phyloP scores from a whole-genome alignment of 1,140 invertebrate genomes.

The Drosophila micromelanica region DNA sequence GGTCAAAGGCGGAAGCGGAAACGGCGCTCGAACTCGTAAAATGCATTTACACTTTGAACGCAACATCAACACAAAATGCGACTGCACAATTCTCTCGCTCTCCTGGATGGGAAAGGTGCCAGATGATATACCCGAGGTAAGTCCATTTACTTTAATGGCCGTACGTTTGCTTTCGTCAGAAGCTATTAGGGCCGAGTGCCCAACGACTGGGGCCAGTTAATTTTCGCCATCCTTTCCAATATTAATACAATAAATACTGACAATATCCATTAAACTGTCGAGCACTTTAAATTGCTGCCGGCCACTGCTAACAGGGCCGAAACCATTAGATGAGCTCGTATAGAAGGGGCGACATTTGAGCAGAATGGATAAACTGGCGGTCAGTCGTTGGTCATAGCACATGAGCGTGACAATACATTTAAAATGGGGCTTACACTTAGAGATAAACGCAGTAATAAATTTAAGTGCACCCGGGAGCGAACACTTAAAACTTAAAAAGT shows the following conservation, averaged over 20 bases:
- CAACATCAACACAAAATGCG: conserved; percentile 95
- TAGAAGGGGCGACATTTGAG: not conserved
- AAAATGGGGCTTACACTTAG: too few relatives aligned
- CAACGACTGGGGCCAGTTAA: not conserved
- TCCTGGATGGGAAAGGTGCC: conserved; percentile 99
- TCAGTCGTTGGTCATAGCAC: too few relatives aligned
- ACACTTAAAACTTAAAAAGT: too few relatives aligned
- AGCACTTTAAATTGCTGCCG: conserved; percentile 61
- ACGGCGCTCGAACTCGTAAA: conserved; percentile 48
- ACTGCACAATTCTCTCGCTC: conserved; percentile 96
- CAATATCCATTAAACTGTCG: conserved; percentile 71
- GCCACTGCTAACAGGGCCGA: not conserved
- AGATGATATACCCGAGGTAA: conserved; percentile 96
- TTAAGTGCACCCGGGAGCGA: too few relatives aligned
- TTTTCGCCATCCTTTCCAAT: conserved; percentile 41
- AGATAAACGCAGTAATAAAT: too few relatives aligned
- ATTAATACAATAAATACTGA: conserved; percentile 77
- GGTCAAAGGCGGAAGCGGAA: conserved; percentile 38
- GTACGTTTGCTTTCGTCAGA: not conserved
- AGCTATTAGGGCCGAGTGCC: conserved; percentile 37
- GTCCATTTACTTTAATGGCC: conserved; percentile 56
- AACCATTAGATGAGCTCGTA: conserved; percentile 42
- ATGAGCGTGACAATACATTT: too few relatives aligned
- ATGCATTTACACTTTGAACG: conserved; percentile 97
- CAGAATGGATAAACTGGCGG: too few relatives aligned